Evolutionary conservation across 2,113 vertebrate species (phyloP).

Genomic region (Ranitomeya imitator): DNA sequence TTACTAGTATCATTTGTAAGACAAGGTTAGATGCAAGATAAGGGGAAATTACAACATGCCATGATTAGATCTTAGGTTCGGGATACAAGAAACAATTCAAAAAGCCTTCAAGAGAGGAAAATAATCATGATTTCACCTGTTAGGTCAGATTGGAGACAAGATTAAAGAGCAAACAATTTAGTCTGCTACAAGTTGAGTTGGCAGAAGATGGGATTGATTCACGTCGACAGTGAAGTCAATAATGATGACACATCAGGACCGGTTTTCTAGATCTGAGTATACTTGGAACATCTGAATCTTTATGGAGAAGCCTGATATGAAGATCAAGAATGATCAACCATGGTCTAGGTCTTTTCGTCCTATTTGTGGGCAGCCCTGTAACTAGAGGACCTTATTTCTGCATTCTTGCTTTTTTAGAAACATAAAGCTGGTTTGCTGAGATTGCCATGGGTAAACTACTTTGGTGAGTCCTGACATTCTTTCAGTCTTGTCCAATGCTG

Average conservation of each 20-base stretch:
- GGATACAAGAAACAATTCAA: background rate
- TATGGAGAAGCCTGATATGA: background rate
- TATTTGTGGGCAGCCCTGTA: background rate
- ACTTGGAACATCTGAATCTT: no score
- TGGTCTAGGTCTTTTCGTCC: background rate
- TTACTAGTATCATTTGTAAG: background rate
- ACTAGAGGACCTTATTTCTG: background rate
- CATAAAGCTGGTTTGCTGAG: background rate
- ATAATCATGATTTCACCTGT: background rate
- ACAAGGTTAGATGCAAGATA: conserved; percentile 1
- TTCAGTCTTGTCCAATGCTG: background rate
- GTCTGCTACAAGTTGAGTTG: background rate
- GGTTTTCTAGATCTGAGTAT: background rate
- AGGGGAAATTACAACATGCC: background rate
- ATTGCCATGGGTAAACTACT: background rate
- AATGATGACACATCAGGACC: background rate
- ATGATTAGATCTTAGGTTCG: background rate
- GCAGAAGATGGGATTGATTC: background rate
- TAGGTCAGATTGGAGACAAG: background rate
- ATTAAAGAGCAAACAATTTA: background rate
- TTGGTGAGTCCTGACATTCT: background rate
- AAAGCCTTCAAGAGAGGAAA: background rate
- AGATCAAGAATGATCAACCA: background rate
- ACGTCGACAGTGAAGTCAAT: background rate
- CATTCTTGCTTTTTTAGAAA: background rate